phyloP scores from a whole-genome alignment of 1,140 invertebrate genomes.

The Drosophila leontia region DNA sequence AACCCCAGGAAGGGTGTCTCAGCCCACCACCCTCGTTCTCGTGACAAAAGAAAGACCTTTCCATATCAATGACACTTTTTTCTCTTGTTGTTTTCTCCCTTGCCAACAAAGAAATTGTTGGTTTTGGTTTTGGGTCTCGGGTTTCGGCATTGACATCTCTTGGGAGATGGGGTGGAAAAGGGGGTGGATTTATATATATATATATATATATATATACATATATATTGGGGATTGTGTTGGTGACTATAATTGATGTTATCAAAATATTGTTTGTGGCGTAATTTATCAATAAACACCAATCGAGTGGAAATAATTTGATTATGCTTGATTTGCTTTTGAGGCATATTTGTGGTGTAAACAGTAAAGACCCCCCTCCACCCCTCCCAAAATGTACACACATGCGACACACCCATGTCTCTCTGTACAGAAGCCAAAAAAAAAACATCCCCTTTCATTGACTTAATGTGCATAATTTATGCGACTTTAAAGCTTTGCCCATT shows the following conservation, averaged over 20 bases:
- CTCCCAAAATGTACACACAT: not conserved
- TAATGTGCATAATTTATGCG: constrained; percentile 61
- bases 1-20: not conserved
- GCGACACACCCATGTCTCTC: constrained; percentile 6
- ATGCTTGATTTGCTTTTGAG: constrained; percentile 84
- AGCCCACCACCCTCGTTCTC: not conserved
- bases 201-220: not conserved
- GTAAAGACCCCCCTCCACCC: not conserved
- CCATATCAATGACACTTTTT: constrained; percentile 34
- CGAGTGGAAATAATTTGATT: constrained; percentile 85
- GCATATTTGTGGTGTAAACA: constrained; percentile 82
- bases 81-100: not conserved
- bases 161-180: not conserved
- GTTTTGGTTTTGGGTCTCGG: constrained; percentile 9
- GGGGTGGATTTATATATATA: not conserved
- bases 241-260: constrained; percentile 85
- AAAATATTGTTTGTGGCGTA: constrained; percentile 85
- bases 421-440: not conserved
- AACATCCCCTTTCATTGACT: constrained; percentile 41
- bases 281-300: constrained; percentile 85
- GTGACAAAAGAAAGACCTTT: constrained; percentile 36
- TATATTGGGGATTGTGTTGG: constrained; percentile 39
- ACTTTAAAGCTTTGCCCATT: constrained; percentile 67
- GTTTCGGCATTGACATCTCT: constrained; percentile 14
- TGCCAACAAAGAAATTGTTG: constrained; percentile 22